Evolutionary conservation across 2,888 invertebrate genomes (phyloP), one percentile per base, ranked within the genome.

Genomic region (Malacosoma neustria): DNA sequence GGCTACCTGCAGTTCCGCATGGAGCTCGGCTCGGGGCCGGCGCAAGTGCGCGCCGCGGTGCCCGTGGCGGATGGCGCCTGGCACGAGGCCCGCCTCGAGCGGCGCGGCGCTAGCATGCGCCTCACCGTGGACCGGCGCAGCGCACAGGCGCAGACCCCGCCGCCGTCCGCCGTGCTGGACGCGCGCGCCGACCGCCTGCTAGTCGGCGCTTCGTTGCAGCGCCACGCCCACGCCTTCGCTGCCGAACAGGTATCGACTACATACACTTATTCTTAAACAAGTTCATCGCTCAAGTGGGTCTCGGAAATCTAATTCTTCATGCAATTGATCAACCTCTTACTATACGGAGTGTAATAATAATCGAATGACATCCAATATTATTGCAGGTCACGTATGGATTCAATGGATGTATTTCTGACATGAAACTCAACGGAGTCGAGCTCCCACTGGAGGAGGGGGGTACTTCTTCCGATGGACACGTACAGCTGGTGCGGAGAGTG

Each of bases 1-100:
- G 98, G 97, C 1, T 89, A 90, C 34, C 89, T 97, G 7, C 96
- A 95, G 71, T 96, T 96, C 74, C 90, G 94, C 48, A 96, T 97
- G 87, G 95, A 98, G 70, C 89, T 97, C 49, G 98, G 98, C 12
- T 93, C 94, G 48, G 98, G 98, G 4, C 94, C 94, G 72, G 96
- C 95, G 29, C 79, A 92, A 37, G 92, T 96, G 15, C 89, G 93
- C 44, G 92, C 94, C 1, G 91, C 69, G 30, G 75, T 56, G 41
- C 54, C 68, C 29, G 81, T 72, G 51, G 65, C 76, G 34, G 86
- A 86, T 68, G 85, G 82, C 43, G 67, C 54, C 51, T 98, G 51
- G 95, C 96, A 73, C 88, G 94, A 35, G 89, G 92, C 55, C 90
- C 93, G 91, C 30, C 80, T 98, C 41, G 95, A 96, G 69, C 88